Evolutionary conservation across 2,113 vertebrate genomes (phyloP), one percentile per base, ranked within the genome.

Genomic region (Colistium nudipinnis): DNA sequence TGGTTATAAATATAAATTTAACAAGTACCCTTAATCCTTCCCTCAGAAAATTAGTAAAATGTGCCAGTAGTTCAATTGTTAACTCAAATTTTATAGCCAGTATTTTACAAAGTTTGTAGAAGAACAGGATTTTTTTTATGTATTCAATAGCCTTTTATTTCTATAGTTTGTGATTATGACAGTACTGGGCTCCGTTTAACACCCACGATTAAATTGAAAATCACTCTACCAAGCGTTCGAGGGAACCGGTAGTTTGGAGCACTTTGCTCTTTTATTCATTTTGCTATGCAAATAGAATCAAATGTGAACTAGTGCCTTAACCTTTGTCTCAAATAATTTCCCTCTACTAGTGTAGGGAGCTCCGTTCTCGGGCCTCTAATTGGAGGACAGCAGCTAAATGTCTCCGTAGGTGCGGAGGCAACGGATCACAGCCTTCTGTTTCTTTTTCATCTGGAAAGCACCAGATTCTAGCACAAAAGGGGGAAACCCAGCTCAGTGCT

Each of bases 201-300:
- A 61, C 48, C 33, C 56, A 67, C 79, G 74, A 89, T 89, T 88
- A 83, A 90, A 87, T 71, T 82, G 83, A 84, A 82, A 84, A 85
- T 87, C 81, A 62, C 76, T 86, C 84, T 72, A 71, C 62, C 73
- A 75, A 84, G 80, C 87, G 68, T 88, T 87, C 69, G 63, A 85
- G 73, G 67, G 80, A 61, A 81, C 68, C 60, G 51, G 66, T 79
- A 76, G 74, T 39, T 53, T 47, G 10, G 57, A 81, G 80, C 83
- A 84, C 88, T 86, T 86, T 87, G 44, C 76, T 80, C 78, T 82
- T 81, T 88, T 90, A 85, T 88, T 90, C 87, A 87, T 86, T 84
- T 67, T 71, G 44, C 70, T 78, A 82, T 79, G 82, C 79, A 87
- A 90, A 90, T 89, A 88, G 72, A 90, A 80, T 87, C 66, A 49